A percentile compares a stretch with the other conserved stretches of the same genome.
These are phyloP conservation scores for Alosa sapidissima DNA, from an alignment of 2,797 vertebrate genomes.

Conservation along the genomic window DNA sequence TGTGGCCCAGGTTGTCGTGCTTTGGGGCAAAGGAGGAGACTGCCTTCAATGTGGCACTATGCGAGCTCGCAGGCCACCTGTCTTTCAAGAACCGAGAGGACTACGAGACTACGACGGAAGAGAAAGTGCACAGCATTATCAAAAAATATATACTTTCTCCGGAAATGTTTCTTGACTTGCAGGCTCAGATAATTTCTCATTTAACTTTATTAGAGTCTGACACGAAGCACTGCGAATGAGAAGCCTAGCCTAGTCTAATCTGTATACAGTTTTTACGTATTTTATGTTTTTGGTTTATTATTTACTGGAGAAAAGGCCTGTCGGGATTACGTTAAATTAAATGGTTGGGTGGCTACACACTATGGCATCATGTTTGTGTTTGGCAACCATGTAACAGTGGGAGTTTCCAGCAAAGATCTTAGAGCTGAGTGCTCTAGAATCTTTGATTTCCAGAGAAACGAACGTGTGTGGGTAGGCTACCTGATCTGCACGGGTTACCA, in stretches of 20 bases:
- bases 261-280: background rate
- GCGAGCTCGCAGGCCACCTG: constrained; percentile 90
- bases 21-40: constrained; percentile 83
- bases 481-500: too few relatives aligned
- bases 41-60: constrained; percentile 87
- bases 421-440: background rate
- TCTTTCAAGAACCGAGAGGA: constrained; percentile 79
- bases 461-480: too few relatives aligned
- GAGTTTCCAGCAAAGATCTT: background rate
- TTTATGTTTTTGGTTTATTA: background rate
- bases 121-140: constrained; percentile 70
- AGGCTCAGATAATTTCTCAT: background rate
- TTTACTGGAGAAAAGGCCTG: background rate
- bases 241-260: background rate
- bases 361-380: background rate
- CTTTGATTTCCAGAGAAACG: background rate
- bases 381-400: background rate
- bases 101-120: constrained; percentile 76
- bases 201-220: background rate
- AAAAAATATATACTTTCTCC: constrained; percentile 50
- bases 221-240: background rate
- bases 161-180: background rate
- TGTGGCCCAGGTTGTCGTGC: constrained; percentile 82
- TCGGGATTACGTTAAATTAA: background rate
- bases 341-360: background rate